phyloP scores from a whole-genome alignment of 2,888 invertebrate species.

The Xanthorhoe designata region DNA sequence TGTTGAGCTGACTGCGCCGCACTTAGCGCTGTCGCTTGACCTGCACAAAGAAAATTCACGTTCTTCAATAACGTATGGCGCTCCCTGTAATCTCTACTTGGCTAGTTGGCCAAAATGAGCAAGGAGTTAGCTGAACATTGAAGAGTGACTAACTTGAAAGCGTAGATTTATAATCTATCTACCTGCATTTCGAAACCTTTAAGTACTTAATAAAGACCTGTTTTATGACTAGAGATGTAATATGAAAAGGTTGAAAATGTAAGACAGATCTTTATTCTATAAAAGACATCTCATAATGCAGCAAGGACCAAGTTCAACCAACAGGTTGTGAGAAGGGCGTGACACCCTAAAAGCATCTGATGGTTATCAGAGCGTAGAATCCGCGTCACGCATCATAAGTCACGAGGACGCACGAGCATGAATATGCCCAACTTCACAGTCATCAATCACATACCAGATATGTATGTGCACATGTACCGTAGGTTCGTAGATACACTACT shows the following conservation, averaged over 20 bases:
- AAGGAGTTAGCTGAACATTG: too few relatives aligned
- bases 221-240: neutral
- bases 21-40: conserved; percentile 89
- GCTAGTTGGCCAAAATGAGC: too few relatives aligned
- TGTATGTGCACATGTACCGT: neutral
- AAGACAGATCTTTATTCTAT: neutral
- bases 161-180: too few relatives aligned
- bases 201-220: neutral
- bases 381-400: conserved; percentile 25
- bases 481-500: neutral
- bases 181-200: neutral
- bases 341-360: conserved; percentile 10
- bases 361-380: conserved; percentile 24
- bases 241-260: neutral
- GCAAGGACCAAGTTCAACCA: conserved; percentile 16
- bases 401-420: conserved; percentile 27
- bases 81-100: neutral
- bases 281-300: neutral
- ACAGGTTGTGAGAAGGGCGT: conserved; percentile 14
- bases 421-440: conserved; percentile 10
- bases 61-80: neutral
- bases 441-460: conserved; percentile 6
- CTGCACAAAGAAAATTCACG: conserved; percentile 61
- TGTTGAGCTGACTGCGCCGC: conserved; percentile 83
- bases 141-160: too few relatives aligned